Base-by-base conservation (phyloP, 37 sponge, comb jelly and placozoan species). In the Spongilla lacustris region DNA sequence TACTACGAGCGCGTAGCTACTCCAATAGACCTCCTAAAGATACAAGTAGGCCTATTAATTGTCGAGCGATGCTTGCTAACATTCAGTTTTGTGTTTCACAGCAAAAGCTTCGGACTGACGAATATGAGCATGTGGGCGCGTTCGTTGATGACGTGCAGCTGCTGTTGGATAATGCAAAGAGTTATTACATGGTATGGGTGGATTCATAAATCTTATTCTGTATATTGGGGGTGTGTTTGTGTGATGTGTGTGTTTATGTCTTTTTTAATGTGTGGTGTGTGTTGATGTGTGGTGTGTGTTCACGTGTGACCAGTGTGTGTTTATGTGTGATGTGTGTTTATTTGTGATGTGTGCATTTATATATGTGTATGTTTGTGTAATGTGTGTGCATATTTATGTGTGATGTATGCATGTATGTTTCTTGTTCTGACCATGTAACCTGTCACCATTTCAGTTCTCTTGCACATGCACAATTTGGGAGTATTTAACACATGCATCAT, bases 1-100 rank as follows among this genome's bases (percentile, higher is more conserved):
- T 93, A 93, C 66, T 93, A 93, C 75, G 90, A 93, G 0, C 73
- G 67, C 28, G 67, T 93, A 2, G 27, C 71, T 12, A 12, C 41
- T 58, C 93, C 93, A 28, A 89, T 93, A 13, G 93, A 93, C 78
- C 87, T 93, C 3, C 77, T 83, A 31, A 86, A 50, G 58, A 93
- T 93, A 78, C 93, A 93, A 79, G 93, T 93, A 68, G 29, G 77
- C 36, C 32, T 67, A 4, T 24, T 24, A n/a, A n/a, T n/a, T n/a
- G n/a, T n/a, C n/a, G n/a, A n/a, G n/a, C n/a, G n/a, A n/a, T n/a
- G n/a, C n/a, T n/a, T n/a, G n/a, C n/a, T n/a, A n/a, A 33, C 27
- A 12, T 69, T n/a, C 24, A 33, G 32, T 31, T 38, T 8, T 30
- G 25, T 66, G 50, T 76, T 30, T 37, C 8, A 0, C 50, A 93